Evolutionary conservation across 2,797 vertebrate species (phyloP).

Genomic region (Tadarida brasiliensis): DNA sequence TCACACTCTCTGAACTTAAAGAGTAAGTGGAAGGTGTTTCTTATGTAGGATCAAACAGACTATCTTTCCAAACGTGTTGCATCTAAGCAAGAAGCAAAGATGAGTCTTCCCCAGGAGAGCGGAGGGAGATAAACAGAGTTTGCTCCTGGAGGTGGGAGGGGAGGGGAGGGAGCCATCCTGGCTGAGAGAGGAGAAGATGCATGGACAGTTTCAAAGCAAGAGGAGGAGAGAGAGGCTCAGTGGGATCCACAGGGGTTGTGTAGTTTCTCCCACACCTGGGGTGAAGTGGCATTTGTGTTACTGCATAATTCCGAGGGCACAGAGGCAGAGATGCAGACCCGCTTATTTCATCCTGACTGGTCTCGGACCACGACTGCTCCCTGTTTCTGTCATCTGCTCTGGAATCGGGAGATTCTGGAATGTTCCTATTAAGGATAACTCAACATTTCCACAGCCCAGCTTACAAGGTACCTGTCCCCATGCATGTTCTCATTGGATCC

Average conservation of each 20-base stretch:
- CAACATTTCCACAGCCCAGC: background rate
- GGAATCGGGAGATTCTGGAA: background rate
- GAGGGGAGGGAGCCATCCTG: too few species aligned
- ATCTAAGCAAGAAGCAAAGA: background rate
- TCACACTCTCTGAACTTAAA: background rate
- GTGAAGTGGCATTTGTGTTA: background rate
- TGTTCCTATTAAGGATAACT: background rate
- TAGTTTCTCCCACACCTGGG: background rate
- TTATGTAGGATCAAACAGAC: background rate
- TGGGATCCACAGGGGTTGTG: accelerated
- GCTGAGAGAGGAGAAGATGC: background rate
- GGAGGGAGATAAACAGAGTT: background rate
- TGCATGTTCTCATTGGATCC: background rate
- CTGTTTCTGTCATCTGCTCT: background rate
- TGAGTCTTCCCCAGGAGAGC: background rate
- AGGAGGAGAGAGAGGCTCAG: background rate
- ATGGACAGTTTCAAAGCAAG: background rate
- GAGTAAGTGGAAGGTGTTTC: background rate
- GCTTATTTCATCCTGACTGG: background rate
- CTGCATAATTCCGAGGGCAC: background rate
- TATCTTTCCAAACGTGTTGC: background rate
- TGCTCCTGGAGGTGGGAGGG: background rate
- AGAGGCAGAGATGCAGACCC: background rate
- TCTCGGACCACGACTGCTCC: background rate
- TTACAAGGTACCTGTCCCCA: background rate